These are phyloP conservation scores for Gopherus flavomarginatus DNA, from an alignment of 2,113 vertebrate species.

Conservation along the genomic window DNA sequence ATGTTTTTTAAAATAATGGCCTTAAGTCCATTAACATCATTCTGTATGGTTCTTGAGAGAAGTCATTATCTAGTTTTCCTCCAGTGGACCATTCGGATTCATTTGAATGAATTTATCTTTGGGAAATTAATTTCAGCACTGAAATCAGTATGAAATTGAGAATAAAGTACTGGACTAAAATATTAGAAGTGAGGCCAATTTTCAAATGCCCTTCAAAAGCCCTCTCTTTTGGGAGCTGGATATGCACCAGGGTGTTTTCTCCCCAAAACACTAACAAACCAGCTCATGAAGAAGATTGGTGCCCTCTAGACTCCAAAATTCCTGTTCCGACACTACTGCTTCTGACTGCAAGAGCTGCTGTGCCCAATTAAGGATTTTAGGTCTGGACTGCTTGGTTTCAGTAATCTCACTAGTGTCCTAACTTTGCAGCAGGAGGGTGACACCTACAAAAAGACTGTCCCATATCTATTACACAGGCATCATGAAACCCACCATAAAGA, in stretches of 20 bases:
- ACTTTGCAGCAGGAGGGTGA: not conserved
- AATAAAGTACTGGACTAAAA: not conserved
- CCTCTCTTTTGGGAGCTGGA: not conserved
- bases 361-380: not conserved
- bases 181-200: not conserved
- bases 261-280: not conserved
- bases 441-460: not conserved
- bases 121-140: conserved; percentile 9
- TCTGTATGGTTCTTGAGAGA: not conserved
- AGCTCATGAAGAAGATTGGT: not conserved
- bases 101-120: not conserved
- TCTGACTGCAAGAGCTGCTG: rapidly evolving
- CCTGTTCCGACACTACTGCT: rapidly evolving
- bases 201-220: not conserved
- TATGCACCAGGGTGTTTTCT: rapidly evolving
- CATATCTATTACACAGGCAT: not conserved
- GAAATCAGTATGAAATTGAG: not conserved
- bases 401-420: not conserved
- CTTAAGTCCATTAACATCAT: not conserved
- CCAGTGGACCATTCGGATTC: not conserved
- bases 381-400: not conserved
- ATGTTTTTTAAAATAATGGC: not conserved
- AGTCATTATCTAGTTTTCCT: not conserved
- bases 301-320: not conserved
- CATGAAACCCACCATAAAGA: rapidly evolving